These are phyloP conservation scores for Parnassius apollo DNA, from an alignment of 2,888 invertebrate species.

Conservation along the genomic window DNA sequence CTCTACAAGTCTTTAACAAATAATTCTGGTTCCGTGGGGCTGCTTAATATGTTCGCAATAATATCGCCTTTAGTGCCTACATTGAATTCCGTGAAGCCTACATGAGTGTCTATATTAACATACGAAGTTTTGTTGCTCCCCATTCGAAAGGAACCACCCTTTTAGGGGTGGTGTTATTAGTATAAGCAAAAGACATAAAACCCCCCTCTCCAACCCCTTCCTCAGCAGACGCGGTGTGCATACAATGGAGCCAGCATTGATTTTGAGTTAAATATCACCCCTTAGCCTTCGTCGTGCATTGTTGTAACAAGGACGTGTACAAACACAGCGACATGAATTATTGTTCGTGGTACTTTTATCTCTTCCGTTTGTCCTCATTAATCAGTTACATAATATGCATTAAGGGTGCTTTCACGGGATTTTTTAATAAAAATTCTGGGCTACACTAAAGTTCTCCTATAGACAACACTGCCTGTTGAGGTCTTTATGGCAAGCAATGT, in stretches of 20 bases:
- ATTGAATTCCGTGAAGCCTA: slow-evolving; percentile 65
- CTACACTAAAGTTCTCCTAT: no score
- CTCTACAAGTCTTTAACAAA: slow-evolving; percentile 44
- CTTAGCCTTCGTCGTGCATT: slow-evolving; percentile 53
- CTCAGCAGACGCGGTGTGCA: slow-evolving; percentile 63
- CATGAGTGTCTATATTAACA: slow-evolving; percentile 75
- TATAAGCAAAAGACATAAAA: slow-evolving; percentile 73
- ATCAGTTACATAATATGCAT: slow-evolving; percentile 47
- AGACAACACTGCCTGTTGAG: no score
- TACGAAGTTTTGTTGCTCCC: slow-evolving; percentile 68
- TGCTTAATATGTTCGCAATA: slow-evolving; percentile 50
- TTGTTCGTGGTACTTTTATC: slow-evolving; percentile 64
- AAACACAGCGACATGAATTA: slow-evolving; percentile 70
- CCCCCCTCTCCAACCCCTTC: slow-evolving; percentile 35
- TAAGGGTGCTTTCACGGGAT: slow-evolving; percentile 32
- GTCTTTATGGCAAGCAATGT: no score
- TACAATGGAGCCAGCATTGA: slow-evolving; percentile 75
- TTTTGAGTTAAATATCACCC: slow-evolving; percentile 76
- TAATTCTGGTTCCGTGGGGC: slow-evolving; percentile 48
- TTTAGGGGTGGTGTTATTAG: slow-evolving; percentile 73
- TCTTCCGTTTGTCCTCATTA: slow-evolving; percentile 49
- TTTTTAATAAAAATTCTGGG: slow-evolving; percentile 26
- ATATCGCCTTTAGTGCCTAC: slow-evolving; percentile 55
- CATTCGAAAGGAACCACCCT: slow-evolving; percentile 65
- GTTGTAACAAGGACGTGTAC: slow-evolving; percentile 52